Base-by-base conservation (phyloP, 2,797 vertebrate genomes). In the Pangasius sanitwongsei region DNA sequence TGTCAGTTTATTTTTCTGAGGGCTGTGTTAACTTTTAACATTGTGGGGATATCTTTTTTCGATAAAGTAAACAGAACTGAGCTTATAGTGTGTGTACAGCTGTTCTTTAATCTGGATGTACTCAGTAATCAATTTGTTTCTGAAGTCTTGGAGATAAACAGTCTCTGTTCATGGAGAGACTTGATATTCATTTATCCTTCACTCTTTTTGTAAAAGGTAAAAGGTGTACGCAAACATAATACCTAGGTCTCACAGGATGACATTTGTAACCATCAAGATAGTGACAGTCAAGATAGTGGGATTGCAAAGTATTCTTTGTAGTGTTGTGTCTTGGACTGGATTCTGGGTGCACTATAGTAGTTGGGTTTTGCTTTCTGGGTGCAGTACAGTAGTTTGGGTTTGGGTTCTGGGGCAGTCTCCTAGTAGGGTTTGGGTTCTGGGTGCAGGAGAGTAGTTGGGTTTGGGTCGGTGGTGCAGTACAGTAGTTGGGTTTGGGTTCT, bases 1-100 rank as follows among this genome's bases (percentile, higher is more conserved):
- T 82, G 80, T 23, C 80, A 82, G 80, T 82, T 59, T 57, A 31
- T 61, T 61, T 59, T 61, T 61, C 80, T 28, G 78, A 59, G 57
- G 34, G 12, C 57, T 28, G 57, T 82, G 55, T 61, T 34, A 9
- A 41, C 28, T 25, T 61, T 82, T 82, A 41, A 82, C 16, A 28
- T 82, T 48, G 31, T 83, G 37, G 3, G 37, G 57, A 44, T 63
- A 34, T 20, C 55, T 37, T 37, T 48, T 82, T 82, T 61, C 2
- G 11, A 63, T 63, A 3, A 83, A n/a, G 13, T 67, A 84, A 67
- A 84, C 25, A 82, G 34, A 82, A 82, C 20, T 13, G 34, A 15
- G 34, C 61, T 61, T 41, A 41, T 37, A 15, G 57, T 63, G 37
- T 83, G 59, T 65, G 25, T n/a, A 3, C 13, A 18, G 15, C 80